Evolutionary conservation across 2,888 invertebrate genomes (phyloP).

Genomic region (Andrena praecox): DNA sequence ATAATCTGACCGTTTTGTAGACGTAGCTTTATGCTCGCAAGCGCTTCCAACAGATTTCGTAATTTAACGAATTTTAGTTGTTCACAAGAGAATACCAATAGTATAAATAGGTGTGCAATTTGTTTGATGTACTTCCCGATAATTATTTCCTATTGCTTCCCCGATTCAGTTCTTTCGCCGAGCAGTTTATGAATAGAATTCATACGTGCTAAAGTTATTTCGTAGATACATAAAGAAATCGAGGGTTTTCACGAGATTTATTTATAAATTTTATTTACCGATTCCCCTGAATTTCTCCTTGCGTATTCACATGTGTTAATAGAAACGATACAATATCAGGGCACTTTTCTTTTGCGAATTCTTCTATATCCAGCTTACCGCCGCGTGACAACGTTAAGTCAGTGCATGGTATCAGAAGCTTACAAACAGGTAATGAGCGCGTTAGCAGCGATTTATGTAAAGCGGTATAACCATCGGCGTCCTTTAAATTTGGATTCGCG

Average conservation of each 20-base stretch:
- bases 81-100: too few relatives aligned
- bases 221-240: background rate
- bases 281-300: background rate
- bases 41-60: too few relatives aligned
- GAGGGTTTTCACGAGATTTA: background rate
- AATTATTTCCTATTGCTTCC: background rate
- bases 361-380: constrained; percentile 91
- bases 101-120: too few relatives aligned
- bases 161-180: background rate
- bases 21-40: too few relatives aligned
- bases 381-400: constrained; percentile 88
- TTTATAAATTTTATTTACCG: constrained; percentile 4
- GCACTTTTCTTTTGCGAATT: constrained; percentile 88
- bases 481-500: constrained; percentile 88
- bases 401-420: constrained; percentile 89
- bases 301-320: constrained; percentile 3
- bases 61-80: too few relatives aligned
- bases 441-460: constrained; percentile 89
- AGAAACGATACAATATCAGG: constrained; percentile 48
- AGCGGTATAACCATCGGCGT: constrained; percentile 92
- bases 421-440: constrained; percentile 88
- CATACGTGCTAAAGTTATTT: background rate
- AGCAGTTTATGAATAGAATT: background rate
- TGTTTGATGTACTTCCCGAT: too few relatives aligned
- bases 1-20: background rate